Percentiles rank a stretch among this genome's conserved stretches.
Conservation (phyloP, 2,888 invertebrate species). For the Dryobota labecula region DNA sequence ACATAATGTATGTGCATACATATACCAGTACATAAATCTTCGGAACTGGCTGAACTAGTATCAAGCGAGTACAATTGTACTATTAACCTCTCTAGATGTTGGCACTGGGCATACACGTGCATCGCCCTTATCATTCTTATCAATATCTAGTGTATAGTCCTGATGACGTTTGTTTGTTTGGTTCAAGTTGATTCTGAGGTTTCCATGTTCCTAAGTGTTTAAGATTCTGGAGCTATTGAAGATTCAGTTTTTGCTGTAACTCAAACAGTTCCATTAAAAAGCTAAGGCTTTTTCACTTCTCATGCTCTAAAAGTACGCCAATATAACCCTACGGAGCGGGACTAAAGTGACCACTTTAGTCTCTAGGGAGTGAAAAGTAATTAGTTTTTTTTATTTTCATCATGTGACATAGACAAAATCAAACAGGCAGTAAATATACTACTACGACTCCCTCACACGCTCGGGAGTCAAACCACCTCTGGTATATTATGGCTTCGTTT, state of each 20-base stretch:
- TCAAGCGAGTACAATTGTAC: slow-evolving; percentile 32
- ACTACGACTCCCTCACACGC: no score
- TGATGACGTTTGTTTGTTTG: slow-evolving; percentile 53
- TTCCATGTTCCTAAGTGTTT: slow-evolving; percentile 21
- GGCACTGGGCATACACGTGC: slow-evolving; percentile 57
- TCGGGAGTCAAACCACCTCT: no score
- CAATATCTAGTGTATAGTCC: slow-evolving; percentile 56
- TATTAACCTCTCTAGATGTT: slow-evolving; percentile 43
- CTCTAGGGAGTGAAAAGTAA: no score
- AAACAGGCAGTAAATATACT: no score
- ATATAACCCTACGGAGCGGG: no score
- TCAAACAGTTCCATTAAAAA: no score
- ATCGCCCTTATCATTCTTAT: slow-evolving; percentile 61
- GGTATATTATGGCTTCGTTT: no score
- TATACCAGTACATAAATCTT: slow-evolving; percentile 45
- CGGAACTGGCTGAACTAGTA: slow-evolving; percentile 36
- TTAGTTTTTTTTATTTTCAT: no score
- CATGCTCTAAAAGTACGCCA: no score
- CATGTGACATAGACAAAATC: no score
- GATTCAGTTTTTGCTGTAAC: slow-evolving; percentile 17
- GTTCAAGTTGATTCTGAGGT: slow-evolving; percentile 48
- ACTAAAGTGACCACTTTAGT: no score
- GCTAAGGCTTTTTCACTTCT: no score
- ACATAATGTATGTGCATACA: slow-evolving; percentile 52
- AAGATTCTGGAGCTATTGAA: neutral